Conservation (phyloP, 2,113 vertebrate species). For the Upupa epops region DNA sequence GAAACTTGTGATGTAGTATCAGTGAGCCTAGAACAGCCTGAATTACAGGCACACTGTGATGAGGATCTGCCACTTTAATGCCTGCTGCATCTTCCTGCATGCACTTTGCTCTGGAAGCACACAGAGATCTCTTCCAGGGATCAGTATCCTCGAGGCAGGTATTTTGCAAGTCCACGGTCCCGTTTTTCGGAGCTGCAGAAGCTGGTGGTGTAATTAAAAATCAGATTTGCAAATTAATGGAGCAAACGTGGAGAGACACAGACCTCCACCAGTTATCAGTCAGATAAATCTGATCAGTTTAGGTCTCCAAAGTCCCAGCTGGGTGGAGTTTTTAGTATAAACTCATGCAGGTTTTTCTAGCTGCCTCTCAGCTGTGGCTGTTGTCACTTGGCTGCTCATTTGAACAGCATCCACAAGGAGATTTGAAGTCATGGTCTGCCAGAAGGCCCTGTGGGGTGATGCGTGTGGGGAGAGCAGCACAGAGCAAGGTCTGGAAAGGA, state of each 20-base stretch:
- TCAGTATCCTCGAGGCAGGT: rapidly evolving
- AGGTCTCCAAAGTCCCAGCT: background rate
- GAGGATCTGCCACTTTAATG: background rate
- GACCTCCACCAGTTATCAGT: rapidly evolving
- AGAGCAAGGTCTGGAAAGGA: background rate
- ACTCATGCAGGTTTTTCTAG: rapidly evolving
- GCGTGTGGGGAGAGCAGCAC: background rate
- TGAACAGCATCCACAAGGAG: background rate
- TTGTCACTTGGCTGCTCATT: background rate
- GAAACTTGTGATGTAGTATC: background rate
- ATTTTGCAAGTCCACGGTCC: background rate
- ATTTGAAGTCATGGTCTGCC: background rate
- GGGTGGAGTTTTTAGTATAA: background rate
- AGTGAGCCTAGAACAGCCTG: background rate
- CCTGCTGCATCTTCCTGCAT: rapidly evolving
- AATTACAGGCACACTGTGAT: background rate
- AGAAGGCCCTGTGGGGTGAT: background rate
- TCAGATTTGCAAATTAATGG: background rate
- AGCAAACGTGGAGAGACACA: rapidly evolving
- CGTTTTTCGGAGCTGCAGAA: background rate
- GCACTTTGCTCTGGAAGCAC: too few relatives aligned
- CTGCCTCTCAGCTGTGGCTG: background rate
- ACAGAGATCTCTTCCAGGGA: background rate
- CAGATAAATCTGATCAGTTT: rapidly evolving
- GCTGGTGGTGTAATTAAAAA: background rate